Evolutionary conservation across 2,888 invertebrate genomes (phyloP).

Genomic region (Cheilosia scutellata): DNA sequence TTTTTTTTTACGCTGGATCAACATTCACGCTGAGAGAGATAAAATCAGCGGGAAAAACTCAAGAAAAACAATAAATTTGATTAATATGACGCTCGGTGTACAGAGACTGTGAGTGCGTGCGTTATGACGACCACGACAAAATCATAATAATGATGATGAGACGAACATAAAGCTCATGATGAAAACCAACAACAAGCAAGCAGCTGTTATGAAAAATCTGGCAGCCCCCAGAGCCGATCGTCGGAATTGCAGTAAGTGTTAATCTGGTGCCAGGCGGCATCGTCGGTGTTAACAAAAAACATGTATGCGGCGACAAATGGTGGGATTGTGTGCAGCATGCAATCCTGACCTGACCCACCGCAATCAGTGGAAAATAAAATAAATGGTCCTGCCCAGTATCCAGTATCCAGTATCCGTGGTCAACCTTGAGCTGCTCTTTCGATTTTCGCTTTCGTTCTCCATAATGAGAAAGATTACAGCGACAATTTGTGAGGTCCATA

Average conservation of each 20-base stretch:
- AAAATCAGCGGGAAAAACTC: constrained; percentile 48
- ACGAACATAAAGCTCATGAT: constrained; percentile 50
- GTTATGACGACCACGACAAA: constrained; percentile 59
- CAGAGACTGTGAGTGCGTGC: constrained; percentile 63
- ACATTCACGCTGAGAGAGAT: constrained; percentile 28
- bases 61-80: constrained; percentile 68
- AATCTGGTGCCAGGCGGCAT: constrained; percentile 58
- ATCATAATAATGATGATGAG: constrained; percentile 40
- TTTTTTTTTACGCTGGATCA: constrained; percentile 27
- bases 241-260: constrained; percentile 54
- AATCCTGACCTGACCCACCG: constrained; percentile 51
- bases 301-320: constrained; percentile 45
- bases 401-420: not conserved
- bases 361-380: constrained; percentile 36
- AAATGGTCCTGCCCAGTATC: constrained; percentile 30
- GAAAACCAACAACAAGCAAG: constrained; percentile 49
- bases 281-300: constrained; percentile 25
- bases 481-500: constrained; percentile 32
- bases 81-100: constrained; percentile 56
- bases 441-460: constrained; percentile 58
- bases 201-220: constrained; percentile 67
- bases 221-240: constrained; percentile 25
- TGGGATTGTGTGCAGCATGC: constrained; percentile 63
- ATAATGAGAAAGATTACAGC: constrained; percentile 59
- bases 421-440: constrained; percentile 48